Percentiles rank a stretch among this genome's conserved stretches.
Conservation (phyloP, 2,113 vertebrate species). For the Oxyura jamaicensis region DNA sequence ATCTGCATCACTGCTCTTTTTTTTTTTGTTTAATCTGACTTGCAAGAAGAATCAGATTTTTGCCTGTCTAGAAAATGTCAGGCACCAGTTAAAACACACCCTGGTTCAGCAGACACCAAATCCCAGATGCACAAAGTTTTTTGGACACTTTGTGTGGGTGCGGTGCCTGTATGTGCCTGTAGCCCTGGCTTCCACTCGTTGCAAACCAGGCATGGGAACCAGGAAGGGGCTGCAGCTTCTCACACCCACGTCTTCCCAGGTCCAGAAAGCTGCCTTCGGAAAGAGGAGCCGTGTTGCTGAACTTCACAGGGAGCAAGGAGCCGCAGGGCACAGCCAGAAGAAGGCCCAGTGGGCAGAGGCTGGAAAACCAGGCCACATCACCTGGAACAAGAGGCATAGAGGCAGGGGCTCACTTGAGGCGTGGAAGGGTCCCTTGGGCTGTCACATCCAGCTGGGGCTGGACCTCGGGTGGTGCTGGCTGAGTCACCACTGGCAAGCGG, state of each 20-base stretch:
- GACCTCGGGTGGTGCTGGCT: background rate
- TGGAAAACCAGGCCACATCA: background rate
- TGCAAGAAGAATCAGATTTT: background rate
- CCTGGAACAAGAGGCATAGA: background rate
- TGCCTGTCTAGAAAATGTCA: background rate
- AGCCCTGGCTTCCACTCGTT: background rate
- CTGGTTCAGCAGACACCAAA: background rate
- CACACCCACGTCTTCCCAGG: background rate
- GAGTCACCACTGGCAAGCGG: background rate
- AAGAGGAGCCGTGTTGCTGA: background rate
- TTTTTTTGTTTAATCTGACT: background rate
- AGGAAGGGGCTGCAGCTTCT: background rate
- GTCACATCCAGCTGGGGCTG: background rate
- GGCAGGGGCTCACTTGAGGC: background rate
- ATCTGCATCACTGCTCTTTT: accelerated
- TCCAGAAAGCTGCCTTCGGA: background rate
- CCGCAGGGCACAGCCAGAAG: background rate
- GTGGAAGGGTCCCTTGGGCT: background rate
- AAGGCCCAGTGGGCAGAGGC: background rate
- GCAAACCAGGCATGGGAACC: background rate
- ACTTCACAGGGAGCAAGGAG: background rate
- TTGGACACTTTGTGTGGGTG: background rate
- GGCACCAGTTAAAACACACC: background rate
- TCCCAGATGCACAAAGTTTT: background rate
- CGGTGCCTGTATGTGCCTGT: accelerated